These are phyloP conservation scores for Tokudaia tokunoshimensis DNA, from an alignment of 2,797 vertebrate genomes.

Conservation along the genomic window DNA sequence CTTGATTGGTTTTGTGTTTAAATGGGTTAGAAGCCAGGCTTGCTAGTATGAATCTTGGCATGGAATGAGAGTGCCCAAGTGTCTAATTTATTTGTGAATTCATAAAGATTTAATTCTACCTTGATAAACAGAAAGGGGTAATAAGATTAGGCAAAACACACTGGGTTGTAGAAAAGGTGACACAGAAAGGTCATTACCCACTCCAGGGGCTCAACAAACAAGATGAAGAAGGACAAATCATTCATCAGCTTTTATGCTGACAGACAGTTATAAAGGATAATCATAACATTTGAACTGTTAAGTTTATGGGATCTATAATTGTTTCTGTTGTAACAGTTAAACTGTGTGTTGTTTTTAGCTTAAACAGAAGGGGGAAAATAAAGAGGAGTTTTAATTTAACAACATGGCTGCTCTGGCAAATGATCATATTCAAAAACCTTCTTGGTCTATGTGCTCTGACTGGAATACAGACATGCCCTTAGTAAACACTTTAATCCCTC, in stretches of 20 bases:
- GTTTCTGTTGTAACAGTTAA: not conserved
- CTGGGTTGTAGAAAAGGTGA: not conserved
- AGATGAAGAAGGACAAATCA: not conserved
- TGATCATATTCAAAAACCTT: not conserved
- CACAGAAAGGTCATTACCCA: not conserved
- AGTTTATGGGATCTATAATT: not conserved
- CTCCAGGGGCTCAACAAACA: not conserved
- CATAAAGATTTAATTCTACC: not conserved
- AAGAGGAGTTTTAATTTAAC: not conserved
- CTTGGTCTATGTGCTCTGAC: not conserved
- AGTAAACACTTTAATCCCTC: not conserved
- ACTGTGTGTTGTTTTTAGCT: not conserved
- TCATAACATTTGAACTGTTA: not conserved
- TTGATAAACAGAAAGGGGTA: not conserved
- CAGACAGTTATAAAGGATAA: not conserved
- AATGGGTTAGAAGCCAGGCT: not conserved
- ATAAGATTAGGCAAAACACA: not conserved
- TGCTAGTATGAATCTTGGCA: not conserved
- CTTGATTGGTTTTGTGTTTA: not conserved
- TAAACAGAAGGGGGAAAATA: not conserved
- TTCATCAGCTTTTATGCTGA: not conserved
- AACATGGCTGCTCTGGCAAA: not conserved
- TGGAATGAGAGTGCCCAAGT: not conserved
- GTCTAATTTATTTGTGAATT: not conserved
- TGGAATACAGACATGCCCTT: not conserved